Percentiles rank a stretch among this genome's conserved stretches.
These are phyloP conservation scores for Wasmannia auropunctata DNA, from an alignment of 1,140 invertebrate genomes.

Conservation along the genomic window DNA sequence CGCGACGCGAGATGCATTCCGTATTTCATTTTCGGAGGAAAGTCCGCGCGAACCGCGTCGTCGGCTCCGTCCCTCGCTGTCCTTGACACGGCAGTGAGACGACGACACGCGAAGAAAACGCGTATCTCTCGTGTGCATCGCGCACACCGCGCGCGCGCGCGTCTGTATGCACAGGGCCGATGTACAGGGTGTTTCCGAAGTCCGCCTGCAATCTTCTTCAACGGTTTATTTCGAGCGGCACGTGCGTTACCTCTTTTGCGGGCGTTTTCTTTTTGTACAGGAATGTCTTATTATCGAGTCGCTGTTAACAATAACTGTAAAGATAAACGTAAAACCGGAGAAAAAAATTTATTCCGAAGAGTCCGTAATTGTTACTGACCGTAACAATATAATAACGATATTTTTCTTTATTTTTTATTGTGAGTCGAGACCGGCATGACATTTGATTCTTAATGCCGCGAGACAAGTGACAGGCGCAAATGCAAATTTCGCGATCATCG, in stretches of 20 bases:
- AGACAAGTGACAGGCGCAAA: neutral
- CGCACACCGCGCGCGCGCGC: neutral
- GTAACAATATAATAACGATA: neutral
- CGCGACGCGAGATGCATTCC: slow-evolving; percentile 20
- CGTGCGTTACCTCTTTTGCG: neutral
- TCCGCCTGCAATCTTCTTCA: neutral
- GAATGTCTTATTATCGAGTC: neutral
- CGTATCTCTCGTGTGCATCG: slow-evolving; percentile 66
- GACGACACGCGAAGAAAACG: slow-evolving; percentile 74
- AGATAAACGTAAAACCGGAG: no score
- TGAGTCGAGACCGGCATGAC: neutral
- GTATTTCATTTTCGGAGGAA: slow-evolving; percentile 60
- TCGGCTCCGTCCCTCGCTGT: slow-evolving; percentile 79
- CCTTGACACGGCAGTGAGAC: slow-evolving; percentile 80
- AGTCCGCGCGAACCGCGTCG: slow-evolving; percentile 63
- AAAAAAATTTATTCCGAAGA: no score
- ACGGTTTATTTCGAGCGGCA: neutral
- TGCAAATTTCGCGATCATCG: slow-evolving; percentile 30
- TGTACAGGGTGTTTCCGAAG: slow-evolving; percentile 36
- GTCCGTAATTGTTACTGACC: neutral
- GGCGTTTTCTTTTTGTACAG: neutral
- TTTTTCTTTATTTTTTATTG: neutral
- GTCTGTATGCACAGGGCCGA: slow-evolving; percentile 14
- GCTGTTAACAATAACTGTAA: neutral
- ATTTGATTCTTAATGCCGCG: neutral